Evolutionary conservation across 2,888 invertebrate genomes (phyloP).

Genomic region (Rotaria magnacalcarata): DNA sequence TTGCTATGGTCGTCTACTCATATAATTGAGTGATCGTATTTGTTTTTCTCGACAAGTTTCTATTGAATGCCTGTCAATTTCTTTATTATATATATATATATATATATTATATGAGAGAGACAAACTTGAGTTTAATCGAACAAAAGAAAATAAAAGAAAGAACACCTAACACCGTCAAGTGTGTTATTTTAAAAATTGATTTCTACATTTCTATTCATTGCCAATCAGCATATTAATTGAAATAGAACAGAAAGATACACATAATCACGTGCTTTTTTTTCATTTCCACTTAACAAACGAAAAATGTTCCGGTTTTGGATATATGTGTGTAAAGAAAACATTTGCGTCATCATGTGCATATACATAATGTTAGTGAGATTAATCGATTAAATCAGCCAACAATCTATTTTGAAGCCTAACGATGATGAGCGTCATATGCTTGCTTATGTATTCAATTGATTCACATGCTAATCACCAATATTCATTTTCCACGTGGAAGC

Average conservation of each 20-base stretch:
- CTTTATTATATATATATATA: background rate
- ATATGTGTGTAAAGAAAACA: background rate
- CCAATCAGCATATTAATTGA: conserved; percentile 10
- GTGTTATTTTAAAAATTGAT: conserved; percentile 23
- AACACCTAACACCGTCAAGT: background rate
- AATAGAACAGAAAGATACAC: background rate
- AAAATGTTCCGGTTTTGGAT: background rate
- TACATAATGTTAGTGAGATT: background rate
- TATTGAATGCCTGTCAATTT: background rate
- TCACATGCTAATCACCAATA: conserved; percentile 7
- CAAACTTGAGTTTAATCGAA: conserved; percentile 22
- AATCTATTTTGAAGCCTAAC: background rate
- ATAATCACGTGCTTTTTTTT: background rate
- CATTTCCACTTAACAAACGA: conserved; percentile 2
- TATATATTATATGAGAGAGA: background rate
- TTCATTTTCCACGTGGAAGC: background rate
- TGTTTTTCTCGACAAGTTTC: conserved; percentile 5
- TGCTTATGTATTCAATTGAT: background rate
- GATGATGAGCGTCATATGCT: background rate
- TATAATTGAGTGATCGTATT: conserved; percentile 5
- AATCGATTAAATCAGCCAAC: conserved; percentile 17
- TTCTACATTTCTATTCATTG: background rate
- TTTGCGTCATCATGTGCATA: conserved; percentile 8
- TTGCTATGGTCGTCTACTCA: background rate
- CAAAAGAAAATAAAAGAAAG: conserved; percentile 13